Conservation (phyloP, 2,888 invertebrate species). For the Acleris holmiana region DNA sequence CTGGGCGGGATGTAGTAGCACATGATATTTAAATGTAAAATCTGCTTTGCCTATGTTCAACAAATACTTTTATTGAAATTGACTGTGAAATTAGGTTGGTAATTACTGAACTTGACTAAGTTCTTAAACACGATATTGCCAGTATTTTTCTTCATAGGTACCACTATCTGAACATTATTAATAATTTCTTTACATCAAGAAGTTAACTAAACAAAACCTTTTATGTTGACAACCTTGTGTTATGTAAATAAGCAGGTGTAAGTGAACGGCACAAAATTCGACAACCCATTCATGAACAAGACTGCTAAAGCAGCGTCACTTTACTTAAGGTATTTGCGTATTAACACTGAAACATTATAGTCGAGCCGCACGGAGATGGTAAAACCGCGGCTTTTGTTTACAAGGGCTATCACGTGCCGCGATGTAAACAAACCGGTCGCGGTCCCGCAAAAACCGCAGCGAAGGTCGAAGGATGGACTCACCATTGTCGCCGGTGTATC, state of each 20-base stretch:
- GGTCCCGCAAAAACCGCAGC: conserved; percentile 44
- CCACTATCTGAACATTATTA: conserved; percentile 9
- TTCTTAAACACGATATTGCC: too few species aligned
- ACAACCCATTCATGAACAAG: conserved; percentile 39
- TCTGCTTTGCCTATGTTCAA: too few species aligned
- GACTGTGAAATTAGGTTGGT: too few species aligned
- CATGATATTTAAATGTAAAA: too few species aligned
- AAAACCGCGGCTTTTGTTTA: conserved; percentile 50
- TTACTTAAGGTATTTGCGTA: conserved; percentile 21
- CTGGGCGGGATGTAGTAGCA: too few species aligned
- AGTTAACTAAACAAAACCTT: conserved; percentile 29
- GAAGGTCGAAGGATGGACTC: conserved; percentile 56
- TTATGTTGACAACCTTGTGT: conserved; percentile 34
- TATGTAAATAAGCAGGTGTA: conserved; percentile 43
- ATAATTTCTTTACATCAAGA: conserved; percentile 13
- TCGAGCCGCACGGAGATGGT: background rate
- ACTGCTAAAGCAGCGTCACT: conserved; percentile 32
- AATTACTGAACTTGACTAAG: too few species aligned
- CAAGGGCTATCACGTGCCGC: conserved; percentile 70
- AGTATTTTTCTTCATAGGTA: background rate
- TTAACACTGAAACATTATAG: conserved; percentile 5
- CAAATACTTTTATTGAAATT: too few species aligned
- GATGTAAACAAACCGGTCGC: conserved; percentile 81
- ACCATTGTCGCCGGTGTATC: conserved; percentile 86
- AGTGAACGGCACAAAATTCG: conserved; percentile 40